Conservation (phyloP, 2,797 vertebrate genomes). For the Natrix natrix region DNA sequence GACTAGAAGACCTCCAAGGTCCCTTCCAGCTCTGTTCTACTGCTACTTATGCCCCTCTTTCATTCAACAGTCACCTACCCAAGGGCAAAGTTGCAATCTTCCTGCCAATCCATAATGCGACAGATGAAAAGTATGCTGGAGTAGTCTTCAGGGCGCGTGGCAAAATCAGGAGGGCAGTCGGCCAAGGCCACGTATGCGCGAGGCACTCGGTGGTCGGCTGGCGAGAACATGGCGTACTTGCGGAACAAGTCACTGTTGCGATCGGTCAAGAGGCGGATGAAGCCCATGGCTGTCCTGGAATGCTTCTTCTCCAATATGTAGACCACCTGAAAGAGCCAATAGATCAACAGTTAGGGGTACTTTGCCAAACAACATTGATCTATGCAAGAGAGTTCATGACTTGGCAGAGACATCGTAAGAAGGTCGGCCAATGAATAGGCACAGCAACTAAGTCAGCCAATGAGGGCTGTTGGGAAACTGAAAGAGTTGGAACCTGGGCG, state of each 20-base stretch:
- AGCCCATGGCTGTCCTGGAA: conserved; percentile 88
- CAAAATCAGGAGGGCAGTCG: conserved; percentile 87
- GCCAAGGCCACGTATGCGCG: conserved; percentile 84
- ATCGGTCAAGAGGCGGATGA: conserved; percentile 88
- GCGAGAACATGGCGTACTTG: conserved; percentile 91
- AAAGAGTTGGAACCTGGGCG: no score
- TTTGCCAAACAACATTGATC: not conserved
- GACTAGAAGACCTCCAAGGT: not conserved
- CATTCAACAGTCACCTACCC: conserved; percentile 76
- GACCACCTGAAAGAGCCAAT: conserved; percentile 80
- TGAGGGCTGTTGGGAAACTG: no score
- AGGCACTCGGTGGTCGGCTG: conserved; percentile 92
- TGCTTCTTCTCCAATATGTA: conserved; percentile 93
- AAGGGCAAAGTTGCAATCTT: conserved; percentile 51
- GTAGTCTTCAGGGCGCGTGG: conserved; percentile 80
- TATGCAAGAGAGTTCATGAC: no score
- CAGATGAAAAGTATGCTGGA: conserved; percentile 88
- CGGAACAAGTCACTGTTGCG: conserved; percentile 80
- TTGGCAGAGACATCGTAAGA: no score
- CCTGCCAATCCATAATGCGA: conserved; percentile 80
- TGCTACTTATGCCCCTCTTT: not conserved
- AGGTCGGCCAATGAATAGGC: no score
- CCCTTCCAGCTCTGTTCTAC: not conserved
- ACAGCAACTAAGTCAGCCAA: no score
- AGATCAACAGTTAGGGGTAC: not conserved